Conservation (phyloP, 1,140 invertebrate genomes). For the Telenomus remus region DNA sequence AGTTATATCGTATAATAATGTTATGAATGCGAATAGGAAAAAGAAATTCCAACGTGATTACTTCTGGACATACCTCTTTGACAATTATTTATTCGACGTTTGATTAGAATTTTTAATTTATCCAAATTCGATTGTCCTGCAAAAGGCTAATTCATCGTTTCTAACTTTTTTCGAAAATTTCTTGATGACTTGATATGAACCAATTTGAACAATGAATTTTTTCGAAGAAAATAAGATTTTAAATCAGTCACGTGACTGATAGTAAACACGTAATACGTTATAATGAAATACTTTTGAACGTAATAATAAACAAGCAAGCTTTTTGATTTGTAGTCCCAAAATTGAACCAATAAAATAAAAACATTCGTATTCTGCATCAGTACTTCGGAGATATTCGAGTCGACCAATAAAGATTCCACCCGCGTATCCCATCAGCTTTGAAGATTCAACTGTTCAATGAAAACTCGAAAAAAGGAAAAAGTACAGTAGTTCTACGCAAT, state of each 20-base stretch:
- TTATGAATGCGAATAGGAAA: neutral
- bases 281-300: conserved; percentile 17
- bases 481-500: conserved; percentile 19
- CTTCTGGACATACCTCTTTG: no score
- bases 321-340: conserved; percentile 25
- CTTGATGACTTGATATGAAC: no score
- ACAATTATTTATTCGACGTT: no score
- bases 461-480: conserved; percentile 29
- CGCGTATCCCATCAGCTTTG: conserved; percentile 34
- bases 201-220: no score
- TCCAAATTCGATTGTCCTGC: no score
- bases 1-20: conserved; percentile 1
- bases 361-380: conserved; percentile 42
- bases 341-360: conserved; percentile 47
- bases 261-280: neutral
- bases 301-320: conserved; percentile 45
- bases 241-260: neutral
- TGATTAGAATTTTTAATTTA: no score
- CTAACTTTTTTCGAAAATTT: no score
- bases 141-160: no score
- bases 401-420: conserved; percentile 36
- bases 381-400: conserved; percentile 35
- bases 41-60: neutral
- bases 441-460: conserved; percentile 40
- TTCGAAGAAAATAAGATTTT: neutral